phyloP scores from a whole-genome alignment of 2,113 vertebrate species.

The Damaliscus lunatus region DNA sequence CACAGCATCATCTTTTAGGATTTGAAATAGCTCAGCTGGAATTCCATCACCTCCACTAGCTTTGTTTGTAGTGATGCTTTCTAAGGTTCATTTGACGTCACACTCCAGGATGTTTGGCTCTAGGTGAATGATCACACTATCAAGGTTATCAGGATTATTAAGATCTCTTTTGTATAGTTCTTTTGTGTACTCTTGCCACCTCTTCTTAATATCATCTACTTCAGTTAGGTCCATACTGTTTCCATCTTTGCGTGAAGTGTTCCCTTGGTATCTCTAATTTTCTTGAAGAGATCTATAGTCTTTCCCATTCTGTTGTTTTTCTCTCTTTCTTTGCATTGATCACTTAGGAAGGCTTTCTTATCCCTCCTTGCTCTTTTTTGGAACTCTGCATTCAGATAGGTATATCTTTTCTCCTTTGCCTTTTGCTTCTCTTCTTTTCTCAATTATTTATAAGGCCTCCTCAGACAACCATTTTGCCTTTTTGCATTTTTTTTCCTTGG shows the following conservation, averaged over 20 bases:
- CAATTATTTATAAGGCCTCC: neutral
- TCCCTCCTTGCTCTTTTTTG: neutral
- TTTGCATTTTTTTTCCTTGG: neutral
- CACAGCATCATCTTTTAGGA: neutral
- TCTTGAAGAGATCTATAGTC: neutral
- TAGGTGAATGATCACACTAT: neutral
- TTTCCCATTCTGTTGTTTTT: neutral
- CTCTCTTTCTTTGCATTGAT: neutral
- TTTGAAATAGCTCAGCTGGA: neutral
- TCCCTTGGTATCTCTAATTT: neutral
- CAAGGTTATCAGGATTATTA: neutral
- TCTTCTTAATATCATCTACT: neutral
- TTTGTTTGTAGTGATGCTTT: neutral
- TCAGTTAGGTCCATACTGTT: neutral
- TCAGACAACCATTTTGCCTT: neutral
- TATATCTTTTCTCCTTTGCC: neutral
- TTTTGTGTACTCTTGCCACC: neutral
- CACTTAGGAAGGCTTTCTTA: neutral
- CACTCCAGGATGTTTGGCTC: neutral
- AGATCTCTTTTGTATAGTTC: neutral
- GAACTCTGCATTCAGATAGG: neutral
- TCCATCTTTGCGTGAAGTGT: neutral
- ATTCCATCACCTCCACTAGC: neutral
- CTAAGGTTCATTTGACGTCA: neutral
- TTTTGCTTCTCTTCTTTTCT: neutral